Evolutionary conservation across 2,113 vertebrate species (phyloP).

Genomic region (Pyxicephalus adspersus): DNA sequence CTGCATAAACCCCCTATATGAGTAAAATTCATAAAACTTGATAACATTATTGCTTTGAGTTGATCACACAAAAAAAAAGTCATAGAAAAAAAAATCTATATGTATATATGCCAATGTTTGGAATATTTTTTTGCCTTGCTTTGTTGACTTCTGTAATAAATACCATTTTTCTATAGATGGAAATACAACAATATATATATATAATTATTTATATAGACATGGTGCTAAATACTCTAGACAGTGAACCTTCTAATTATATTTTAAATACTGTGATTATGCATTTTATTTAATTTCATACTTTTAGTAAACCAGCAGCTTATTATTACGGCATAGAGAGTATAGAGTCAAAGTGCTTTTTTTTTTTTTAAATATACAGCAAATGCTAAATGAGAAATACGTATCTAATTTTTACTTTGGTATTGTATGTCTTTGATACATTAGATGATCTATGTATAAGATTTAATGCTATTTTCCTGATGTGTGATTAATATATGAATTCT

Average conservation of each 20-base stretch:
- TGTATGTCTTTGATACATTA: constrained; percentile 91
- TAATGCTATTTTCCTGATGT: constrained; percentile 88
- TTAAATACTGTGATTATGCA: constrained; percentile 90
- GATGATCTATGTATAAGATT: constrained; percentile 87
- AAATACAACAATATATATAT: background rate
- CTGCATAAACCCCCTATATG: no score
- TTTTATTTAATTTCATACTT: constrained; percentile 89
- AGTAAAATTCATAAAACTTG: no score
- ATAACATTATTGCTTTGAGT: no score
- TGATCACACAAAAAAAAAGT: no score
- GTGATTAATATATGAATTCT: constrained; percentile 86
- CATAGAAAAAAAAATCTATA: background rate
- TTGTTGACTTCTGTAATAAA: background rate
- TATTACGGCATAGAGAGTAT: constrained; percentile 77
- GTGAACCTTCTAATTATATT: constrained; percentile 83
- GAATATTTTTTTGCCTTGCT: background rate
- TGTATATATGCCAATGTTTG: background rate
- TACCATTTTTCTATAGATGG: background rate
- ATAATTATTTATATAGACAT: constrained; percentile 79
- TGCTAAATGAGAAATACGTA: constrained; percentile 75
- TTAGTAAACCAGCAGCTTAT: constrained; percentile 84
- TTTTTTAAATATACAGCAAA: constrained; percentile 72
- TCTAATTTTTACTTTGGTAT: constrained; percentile 90
- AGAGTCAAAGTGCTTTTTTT: constrained; percentile 76
- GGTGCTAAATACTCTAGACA: constrained; percentile 97